Percentiles rank a stretch among this genome's conserved stretches.
These are phyloP conservation scores for Peromyscus californicus DNA, from an alignment of 2,113 vertebrate species.

Conservation along the genomic window DNA sequence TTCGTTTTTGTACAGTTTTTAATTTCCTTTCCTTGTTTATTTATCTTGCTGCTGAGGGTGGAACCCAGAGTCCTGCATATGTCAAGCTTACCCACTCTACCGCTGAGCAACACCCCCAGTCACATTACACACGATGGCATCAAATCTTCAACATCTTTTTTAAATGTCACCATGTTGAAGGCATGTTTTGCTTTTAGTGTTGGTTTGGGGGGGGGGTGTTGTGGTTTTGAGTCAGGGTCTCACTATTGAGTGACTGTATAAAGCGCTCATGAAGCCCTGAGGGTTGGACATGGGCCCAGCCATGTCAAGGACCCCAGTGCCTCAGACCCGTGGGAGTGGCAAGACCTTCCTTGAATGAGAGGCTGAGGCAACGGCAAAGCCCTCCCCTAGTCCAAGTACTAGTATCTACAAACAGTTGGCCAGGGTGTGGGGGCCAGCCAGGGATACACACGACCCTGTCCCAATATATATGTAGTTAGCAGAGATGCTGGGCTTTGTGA, in stretches of 20 bases:
- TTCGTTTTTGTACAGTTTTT: background rate
- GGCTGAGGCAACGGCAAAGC: background rate
- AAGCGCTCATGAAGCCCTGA: background rate
- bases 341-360: background rate
- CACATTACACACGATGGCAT: background rate
- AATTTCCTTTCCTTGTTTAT: background rate
- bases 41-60: background rate
- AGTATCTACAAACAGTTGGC: background rate
- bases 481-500: background rate
- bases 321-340: too few species aligned
- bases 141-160: background rate
- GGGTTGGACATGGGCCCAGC: background rate
- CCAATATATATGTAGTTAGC: background rate
- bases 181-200: background rate
- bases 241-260: background rate
- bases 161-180: background rate
- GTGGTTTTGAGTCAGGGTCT: background rate
- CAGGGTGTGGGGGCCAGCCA: background rate
- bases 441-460: background rate
- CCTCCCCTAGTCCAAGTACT: background rate
- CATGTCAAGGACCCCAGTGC: background rate
- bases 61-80: background rate
- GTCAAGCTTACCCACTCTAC: accelerated
- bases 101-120: too few species aligned
- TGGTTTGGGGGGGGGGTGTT: background rate